phyloP scores from a whole-genome alignment of 2,797 vertebrate genomes.

The Schizopygopsis pylzovi region DNA sequence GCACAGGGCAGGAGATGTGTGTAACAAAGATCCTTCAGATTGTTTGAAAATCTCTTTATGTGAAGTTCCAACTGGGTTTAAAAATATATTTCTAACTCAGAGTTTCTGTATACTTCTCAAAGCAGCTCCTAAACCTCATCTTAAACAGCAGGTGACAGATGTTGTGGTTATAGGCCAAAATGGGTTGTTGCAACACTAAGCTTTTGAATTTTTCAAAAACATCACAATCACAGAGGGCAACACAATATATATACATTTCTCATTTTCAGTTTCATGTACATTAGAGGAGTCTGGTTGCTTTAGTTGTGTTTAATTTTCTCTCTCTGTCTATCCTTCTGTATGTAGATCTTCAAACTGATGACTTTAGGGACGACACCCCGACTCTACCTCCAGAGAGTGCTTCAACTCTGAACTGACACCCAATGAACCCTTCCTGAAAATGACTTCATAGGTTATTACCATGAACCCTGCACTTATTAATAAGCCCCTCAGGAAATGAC shows the following conservation, averaged over 20 bases:
- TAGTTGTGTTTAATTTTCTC: not conserved
- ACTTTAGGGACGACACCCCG: constrained; percentile 77
- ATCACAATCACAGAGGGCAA: not conserved
- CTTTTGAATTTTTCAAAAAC: not conserved
- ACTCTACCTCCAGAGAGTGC: constrained; percentile 76
- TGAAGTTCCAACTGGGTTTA: not conserved
- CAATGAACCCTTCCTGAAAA: not conserved
- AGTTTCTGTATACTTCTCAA: not conserved
- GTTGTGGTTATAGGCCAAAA: not conserved
- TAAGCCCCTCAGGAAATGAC: not conserved
- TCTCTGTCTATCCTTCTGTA: not conserved
- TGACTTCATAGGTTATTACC: not conserved
- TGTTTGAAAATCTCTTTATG: not conserved
- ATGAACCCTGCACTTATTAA: not conserved
- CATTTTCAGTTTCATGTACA: not conserved
- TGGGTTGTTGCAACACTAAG: not conserved
- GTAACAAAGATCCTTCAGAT: not conserved
- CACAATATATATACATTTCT: too few relatives aligned
- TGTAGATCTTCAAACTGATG: constrained; percentile 78
- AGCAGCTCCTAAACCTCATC: too few relatives aligned
- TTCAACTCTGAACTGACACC: constrained; percentile 71
- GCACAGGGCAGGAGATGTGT: not conserved
- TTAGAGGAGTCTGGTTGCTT: not conserved
- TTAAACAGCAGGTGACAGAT: not conserved
- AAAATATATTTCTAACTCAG: not conserved